Conservation (phyloP, 1,140 invertebrate genomes). For the Trichonephila clavata region DNA sequence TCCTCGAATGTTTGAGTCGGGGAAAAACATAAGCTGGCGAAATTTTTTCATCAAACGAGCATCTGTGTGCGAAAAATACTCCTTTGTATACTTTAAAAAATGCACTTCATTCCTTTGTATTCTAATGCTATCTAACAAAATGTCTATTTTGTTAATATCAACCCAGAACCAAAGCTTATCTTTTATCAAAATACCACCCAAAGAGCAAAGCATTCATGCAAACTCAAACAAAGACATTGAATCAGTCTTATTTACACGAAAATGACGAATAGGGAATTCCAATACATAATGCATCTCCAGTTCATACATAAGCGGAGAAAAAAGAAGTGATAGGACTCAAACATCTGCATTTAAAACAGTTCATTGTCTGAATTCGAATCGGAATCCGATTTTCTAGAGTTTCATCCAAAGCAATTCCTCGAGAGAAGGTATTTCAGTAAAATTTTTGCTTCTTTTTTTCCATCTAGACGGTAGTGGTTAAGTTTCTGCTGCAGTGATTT, state of each 20-base stretch:
- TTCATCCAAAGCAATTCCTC: background rate
- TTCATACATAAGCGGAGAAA: background rate
- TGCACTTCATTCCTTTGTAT: too few relatives aligned
- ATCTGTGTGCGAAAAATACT: too few relatives aligned
- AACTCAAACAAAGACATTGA: background rate
- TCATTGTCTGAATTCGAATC: conserved; percentile 59
- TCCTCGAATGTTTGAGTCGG: too few relatives aligned
- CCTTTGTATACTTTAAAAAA: too few relatives aligned
- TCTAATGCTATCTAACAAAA: too few relatives aligned
- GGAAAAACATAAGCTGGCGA: too few relatives aligned
- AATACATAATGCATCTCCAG: conserved; percentile 61
- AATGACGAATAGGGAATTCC: conserved; percentile 35
- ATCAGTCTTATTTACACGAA: conserved; percentile 48
- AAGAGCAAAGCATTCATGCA: background rate
- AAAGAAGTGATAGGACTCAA: conserved; percentile 53
- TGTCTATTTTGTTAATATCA: too few relatives aligned
- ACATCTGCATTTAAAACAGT: conserved; percentile 70
- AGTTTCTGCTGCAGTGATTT: background rate
- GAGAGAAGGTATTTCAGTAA: background rate
- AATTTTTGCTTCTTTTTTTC: background rate
- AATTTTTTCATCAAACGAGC: too few relatives aligned
- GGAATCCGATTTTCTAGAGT: conserved; percentile 51
- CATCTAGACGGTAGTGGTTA: too few relatives aligned
- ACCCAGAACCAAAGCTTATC: background rate
- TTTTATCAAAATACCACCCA: background rate